Evolutionary conservation across 2,113 vertebrate species (phyloP).

Genomic region (Labrus mixtus): DNA sequence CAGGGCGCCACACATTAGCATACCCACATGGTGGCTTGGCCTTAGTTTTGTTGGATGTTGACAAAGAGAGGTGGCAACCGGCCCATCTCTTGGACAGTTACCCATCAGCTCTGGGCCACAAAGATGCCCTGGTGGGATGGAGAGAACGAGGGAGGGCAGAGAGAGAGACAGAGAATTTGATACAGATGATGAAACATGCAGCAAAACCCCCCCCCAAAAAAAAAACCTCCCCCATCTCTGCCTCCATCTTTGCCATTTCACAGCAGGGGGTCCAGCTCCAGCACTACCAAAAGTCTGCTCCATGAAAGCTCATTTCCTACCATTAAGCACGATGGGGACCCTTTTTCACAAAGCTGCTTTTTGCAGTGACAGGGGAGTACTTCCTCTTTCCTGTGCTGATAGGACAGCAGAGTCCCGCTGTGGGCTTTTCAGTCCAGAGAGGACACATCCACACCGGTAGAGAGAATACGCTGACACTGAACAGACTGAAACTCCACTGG

Average conservation of each 20-base stretch:
- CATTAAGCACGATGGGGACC: slow-evolving; percentile 52
- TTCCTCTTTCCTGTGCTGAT: slow-evolving; percentile 70
- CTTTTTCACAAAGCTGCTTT: slow-evolving; percentile 46
- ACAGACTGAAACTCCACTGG: slow-evolving; percentile 42
- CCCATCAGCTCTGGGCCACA: slow-evolving; percentile 62
- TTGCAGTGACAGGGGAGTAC: slow-evolving; percentile 35
- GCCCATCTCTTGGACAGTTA: slow-evolving; percentile 51
- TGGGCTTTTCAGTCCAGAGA: slow-evolving; percentile 61
- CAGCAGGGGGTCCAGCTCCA: slow-evolving; percentile 48
- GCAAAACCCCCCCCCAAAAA: slow-evolving; percentile 19
- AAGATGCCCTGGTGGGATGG: slow-evolving; percentile 48
- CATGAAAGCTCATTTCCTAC: slow-evolving; percentile 53
- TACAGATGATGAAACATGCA: slow-evolving; percentile 32
- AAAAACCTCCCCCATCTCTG: neutral
- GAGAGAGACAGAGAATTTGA: slow-evolving; percentile 6
- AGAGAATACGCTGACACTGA: slow-evolving; percentile 64
- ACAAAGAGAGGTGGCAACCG: slow-evolving; percentile 63
- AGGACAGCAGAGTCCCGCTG: slow-evolving; percentile 75
- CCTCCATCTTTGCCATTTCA: slow-evolving; percentile 39
- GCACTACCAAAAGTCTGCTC: slow-evolving; percentile 38
- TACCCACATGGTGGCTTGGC: slow-evolving; percentile 57
- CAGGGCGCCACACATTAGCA: slow-evolving; percentile 65
- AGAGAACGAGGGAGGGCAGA: neutral
- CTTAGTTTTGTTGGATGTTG: slow-evolving; percentile 53
- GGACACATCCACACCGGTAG: slow-evolving; percentile 44